Conservation (phyloP, 2,113 vertebrate species). For the Dromaius novaehollandiae region DNA sequence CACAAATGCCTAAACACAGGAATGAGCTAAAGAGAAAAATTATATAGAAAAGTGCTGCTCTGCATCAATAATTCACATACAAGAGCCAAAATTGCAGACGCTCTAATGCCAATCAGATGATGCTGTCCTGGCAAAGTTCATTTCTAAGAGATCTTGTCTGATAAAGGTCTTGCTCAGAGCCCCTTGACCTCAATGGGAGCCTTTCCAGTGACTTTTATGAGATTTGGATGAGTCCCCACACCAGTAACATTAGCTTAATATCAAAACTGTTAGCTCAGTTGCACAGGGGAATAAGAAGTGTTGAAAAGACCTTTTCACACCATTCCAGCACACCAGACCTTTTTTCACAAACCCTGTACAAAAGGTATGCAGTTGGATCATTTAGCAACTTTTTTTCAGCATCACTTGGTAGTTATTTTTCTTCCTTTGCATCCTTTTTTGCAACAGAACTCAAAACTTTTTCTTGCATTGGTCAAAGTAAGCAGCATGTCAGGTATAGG, state of each 20-base stretch:
- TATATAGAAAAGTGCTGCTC: not conserved
- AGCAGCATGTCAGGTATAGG: rapidly evolving
- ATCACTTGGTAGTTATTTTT: not conserved
- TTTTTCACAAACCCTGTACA: not conserved
- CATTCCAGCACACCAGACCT: not conserved
- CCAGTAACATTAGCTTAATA: rapidly evolving
- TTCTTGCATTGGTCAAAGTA: not conserved
- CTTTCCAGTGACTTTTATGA: not conserved
- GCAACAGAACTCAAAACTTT: not conserved
- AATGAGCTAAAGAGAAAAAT: not conserved
- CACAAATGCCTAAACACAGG: rapidly evolving
- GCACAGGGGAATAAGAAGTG: not conserved
- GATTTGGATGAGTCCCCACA: not conserved
- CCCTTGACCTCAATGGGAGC: not conserved
- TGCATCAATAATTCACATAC: not conserved
- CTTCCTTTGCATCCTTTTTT: not conserved
- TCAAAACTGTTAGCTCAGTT: not conserved
- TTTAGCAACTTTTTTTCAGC: not conserved
- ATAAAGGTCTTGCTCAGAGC: not conserved
- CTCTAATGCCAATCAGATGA: not conserved
- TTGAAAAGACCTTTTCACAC: not conserved
- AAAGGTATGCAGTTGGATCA: not conserved
- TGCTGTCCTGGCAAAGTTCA: not conserved
- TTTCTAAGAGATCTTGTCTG: not conserved
- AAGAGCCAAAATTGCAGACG: not conserved